These are phyloP conservation scores for Drosophila flavopinicola DNA, from an alignment of 2,888 invertebrate genomes.

Conservation along the genomic window DNA sequence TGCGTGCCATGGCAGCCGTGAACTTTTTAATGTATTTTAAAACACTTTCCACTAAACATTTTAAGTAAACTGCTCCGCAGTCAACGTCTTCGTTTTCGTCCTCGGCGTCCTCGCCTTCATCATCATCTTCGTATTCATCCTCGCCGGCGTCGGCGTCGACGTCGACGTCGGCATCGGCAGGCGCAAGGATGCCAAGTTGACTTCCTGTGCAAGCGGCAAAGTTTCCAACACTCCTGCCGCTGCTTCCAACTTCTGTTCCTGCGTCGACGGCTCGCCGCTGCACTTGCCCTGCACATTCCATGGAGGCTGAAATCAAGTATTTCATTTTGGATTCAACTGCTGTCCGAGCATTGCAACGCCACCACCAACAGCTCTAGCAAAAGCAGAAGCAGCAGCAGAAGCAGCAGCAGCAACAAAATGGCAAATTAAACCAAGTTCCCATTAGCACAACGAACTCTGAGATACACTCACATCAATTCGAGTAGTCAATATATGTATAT, in stretches of 20 bases:
- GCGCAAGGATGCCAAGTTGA: constrained; percentile 66
- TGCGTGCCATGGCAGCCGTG: constrained; percentile 79
- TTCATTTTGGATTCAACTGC: constrained; percentile 80
- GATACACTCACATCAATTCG: constrained; percentile 48
- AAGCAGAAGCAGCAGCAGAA: constrained; percentile 13
- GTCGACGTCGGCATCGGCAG: constrained; percentile 24
- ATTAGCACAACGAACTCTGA: not conserved
- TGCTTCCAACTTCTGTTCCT: constrained; percentile 28
- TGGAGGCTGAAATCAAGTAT: constrained; percentile 80
- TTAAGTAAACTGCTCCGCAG: constrained; percentile 72
- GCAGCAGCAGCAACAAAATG: constrained; percentile 58
- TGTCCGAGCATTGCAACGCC: constrained; percentile 72
- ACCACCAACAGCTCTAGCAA: constrained; percentile 29
- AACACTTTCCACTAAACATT: constrained; percentile 81
- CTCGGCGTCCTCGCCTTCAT: constrained; percentile 6
- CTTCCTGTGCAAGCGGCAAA: constrained; percentile 73
- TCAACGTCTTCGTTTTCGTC: constrained; percentile 19
- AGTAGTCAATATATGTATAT: not conserved
- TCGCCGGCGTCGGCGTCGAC: not conserved
- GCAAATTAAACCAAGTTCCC: constrained; percentile 47
- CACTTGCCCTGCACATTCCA: constrained; percentile 65
- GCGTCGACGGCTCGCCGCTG: constrained; percentile 36
- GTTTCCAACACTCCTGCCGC: constrained; percentile 55
- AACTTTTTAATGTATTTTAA: constrained; percentile 81
- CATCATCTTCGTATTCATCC: constrained; percentile 15